Percentiles rank a stretch among this genome's conserved stretches.
Evolutionary conservation across 1,140 invertebrate species (phyloP).

Genomic region (Helicoverpa armigera): DNA sequence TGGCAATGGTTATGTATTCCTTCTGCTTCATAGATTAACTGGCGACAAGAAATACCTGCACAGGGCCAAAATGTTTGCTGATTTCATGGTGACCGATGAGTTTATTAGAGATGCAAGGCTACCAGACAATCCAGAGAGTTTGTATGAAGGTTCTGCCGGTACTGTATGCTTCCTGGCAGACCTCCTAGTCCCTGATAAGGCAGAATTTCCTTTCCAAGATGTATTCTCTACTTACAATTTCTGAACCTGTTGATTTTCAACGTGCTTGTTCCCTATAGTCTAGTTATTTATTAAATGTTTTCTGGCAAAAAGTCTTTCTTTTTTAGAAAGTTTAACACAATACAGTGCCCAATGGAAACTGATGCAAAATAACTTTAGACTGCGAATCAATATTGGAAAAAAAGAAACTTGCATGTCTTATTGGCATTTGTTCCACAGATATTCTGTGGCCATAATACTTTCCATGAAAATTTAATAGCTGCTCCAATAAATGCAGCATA

Average conservation of each 20-base stretch:
- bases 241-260: slow-evolving; percentile 30
- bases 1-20: slow-evolving; percentile 94
- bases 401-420: not conserved
- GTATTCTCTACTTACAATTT: slow-evolving; percentile 86
- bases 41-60: slow-evolving; percentile 90
- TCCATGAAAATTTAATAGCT: slow-evolving; percentile 7
- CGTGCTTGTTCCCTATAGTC: slow-evolving; percentile 16
- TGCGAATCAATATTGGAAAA: not conserved
- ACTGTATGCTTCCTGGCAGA: slow-evolving; percentile 94
- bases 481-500: not conserved
- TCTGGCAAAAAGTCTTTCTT: slow-evolving; percentile 18
- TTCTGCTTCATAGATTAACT: slow-evolving; percentile 93
- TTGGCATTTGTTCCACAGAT: not conserved
- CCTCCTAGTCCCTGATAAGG: slow-evolving; percentile 90
- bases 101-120: slow-evolving; percentile 90
- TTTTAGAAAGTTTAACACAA: not conserved
- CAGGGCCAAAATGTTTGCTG: slow-evolving; percentile 92
- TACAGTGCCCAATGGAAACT: not conserved
- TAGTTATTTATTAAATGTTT: slow-evolving; percentile 32
- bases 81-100: slow-evolving; percentile 90
- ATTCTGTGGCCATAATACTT: not conserved
- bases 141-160: slow-evolving; percentile 95
- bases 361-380: not conserved
- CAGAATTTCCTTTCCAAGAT: slow-evolving; percentile 95
- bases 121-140: slow-evolving; percentile 93